Evolutionary conservation across 2,113 vertebrate species (phyloP).

Genomic region (Archilochus colubris): DNA sequence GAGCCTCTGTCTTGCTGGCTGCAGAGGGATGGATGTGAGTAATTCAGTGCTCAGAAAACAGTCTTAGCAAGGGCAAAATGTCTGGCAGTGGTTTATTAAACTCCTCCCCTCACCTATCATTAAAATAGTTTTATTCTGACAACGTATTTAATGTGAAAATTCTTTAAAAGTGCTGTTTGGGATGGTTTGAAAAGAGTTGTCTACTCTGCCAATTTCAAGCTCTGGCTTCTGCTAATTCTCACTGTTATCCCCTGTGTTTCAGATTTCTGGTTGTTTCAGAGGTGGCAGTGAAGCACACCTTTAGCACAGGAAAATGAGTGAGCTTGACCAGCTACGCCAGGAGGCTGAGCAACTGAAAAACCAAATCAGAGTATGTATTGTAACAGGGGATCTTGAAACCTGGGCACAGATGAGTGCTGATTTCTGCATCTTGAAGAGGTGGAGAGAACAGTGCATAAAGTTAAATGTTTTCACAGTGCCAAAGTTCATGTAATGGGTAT

Average conservation of each 20-base stretch:
- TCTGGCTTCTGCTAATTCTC: background rate
- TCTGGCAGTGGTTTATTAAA: background rate
- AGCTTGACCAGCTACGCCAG: constrained; percentile 99
- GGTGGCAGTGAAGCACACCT: constrained; percentile 84
- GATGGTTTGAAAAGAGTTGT: background rate
- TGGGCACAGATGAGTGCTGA: background rate
- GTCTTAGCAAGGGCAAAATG: background rate
- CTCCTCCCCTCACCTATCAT: background rate
- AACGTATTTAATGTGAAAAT: background rate
- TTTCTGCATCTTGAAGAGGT: background rate
- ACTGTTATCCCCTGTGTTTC: background rate
- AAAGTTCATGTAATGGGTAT: background rate
- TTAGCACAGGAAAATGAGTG: constrained; percentile 96
- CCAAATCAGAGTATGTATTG: constrained; percentile 93
- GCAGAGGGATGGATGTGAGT: background rate
- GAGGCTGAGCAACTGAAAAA: constrained; percentile 99
- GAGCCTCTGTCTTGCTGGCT: background rate
- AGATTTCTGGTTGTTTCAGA: constrained; percentile 88
- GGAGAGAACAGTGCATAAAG: background rate
- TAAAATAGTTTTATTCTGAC: background rate
- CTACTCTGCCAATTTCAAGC: background rate
- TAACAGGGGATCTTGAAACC: background rate
- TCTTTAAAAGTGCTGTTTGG: background rate
- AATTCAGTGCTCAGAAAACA: background rate
- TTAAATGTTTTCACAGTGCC: background rate